Evolutionary conservation across 1,140 invertebrate species (phyloP).

Genomic region (Agrypnia vestita): DNA sequence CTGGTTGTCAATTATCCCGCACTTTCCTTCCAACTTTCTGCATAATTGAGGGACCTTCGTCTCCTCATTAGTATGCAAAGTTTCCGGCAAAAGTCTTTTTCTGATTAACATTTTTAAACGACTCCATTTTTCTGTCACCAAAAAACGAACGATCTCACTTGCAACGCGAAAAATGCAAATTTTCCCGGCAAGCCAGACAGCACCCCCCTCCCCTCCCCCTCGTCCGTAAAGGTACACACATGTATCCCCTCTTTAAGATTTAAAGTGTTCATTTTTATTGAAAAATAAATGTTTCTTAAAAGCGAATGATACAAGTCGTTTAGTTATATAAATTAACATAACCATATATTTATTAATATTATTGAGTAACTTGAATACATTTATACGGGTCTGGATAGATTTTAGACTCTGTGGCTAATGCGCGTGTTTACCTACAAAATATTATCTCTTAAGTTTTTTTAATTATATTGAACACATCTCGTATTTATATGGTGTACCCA

Average conservation of each 20-base stretch:
- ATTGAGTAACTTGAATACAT: too few relatives aligned
- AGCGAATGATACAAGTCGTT: too few relatives aligned
- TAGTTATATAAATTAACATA: too few relatives aligned
- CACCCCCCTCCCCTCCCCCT: neutral
- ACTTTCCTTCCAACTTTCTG: neutral
- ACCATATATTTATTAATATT: too few relatives aligned
- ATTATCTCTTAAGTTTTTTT: too few relatives aligned
- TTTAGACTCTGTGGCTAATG: too few relatives aligned
- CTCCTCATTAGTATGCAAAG: conserved; percentile 21
- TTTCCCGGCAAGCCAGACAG: neutral
- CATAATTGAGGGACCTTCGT: conserved; percentile 18
- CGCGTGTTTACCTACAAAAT: too few relatives aligned
- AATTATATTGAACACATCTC: too few relatives aligned
- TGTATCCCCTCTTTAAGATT: too few relatives aligned
- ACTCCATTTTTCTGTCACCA: conserved; percentile 28
- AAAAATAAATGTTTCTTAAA: neutral
- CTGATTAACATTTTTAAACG: conserved; percentile 37
- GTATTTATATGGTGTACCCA: too few relatives aligned
- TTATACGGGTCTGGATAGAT: too few relatives aligned
- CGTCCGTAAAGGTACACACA: neutral
- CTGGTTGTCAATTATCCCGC: neutral
- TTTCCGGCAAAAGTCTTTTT: conserved; percentile 7
- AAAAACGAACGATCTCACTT: neutral
- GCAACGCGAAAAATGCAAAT: conserved; percentile 29
- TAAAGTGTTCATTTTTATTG: too few relatives aligned